Evolutionary conservation across 92 coral and sea anemone genomes (phyloP).

Genomic region (Phenganax marumi): DNA sequence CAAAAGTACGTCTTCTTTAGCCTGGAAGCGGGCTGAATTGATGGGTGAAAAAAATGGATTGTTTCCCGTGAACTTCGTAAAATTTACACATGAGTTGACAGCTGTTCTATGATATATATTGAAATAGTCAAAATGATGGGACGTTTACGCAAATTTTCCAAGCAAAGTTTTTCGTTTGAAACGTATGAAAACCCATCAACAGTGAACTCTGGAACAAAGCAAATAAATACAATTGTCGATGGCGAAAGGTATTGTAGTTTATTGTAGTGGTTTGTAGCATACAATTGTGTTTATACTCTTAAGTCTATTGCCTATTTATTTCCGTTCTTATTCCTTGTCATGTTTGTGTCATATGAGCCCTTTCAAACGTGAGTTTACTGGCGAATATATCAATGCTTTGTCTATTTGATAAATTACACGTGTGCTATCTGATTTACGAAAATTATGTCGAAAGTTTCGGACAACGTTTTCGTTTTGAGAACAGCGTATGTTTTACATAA

Average conservation of each 20-base stretch:
- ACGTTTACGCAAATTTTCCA: constrained; percentile 6
- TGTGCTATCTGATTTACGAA: neutral
- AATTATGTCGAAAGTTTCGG: neutral
- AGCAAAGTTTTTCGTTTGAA: constrained; percentile 19
- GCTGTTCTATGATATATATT: neutral
- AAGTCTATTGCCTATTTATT: constrained; percentile 1
- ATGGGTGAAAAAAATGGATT: neutral
- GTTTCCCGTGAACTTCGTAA: neutral
- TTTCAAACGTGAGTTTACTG: neutral
- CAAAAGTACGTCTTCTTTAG: neutral
- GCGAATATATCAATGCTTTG: constrained; percentile 4
- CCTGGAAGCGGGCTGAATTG: neutral
- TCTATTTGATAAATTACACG: constrained; percentile 11
- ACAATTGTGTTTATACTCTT: neutral
- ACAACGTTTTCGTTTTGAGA: neutral
- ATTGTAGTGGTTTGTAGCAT: neutral
- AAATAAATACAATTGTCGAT: neutral
- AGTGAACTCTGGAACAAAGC: neutral
- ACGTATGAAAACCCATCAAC: constrained; percentile 21
- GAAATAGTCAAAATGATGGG: constrained; percentile 16
- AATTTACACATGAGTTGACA: neutral
- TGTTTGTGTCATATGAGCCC: neutral
- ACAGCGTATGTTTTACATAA: neutral
- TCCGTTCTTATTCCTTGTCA: neutral
- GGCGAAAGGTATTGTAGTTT: constrained; percentile 12